Conservation (phyloP, 2,797 vertebrate genomes). For the Pipistrellus pipistrellus region DNA sequence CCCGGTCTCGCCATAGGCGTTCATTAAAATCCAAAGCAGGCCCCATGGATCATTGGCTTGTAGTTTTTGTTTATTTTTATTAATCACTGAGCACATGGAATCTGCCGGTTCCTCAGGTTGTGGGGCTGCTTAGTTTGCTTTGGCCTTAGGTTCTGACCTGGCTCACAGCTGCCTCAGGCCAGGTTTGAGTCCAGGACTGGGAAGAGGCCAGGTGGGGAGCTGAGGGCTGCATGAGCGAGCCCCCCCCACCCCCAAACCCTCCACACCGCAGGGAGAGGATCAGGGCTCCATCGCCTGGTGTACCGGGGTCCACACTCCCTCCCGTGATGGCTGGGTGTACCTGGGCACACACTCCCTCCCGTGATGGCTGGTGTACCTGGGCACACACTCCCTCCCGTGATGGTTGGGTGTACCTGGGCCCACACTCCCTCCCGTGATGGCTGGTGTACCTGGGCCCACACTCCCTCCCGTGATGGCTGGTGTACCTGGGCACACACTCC, state of each 20-base stretch:
- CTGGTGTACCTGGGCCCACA: too few relatives aligned
- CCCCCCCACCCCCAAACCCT: too few relatives aligned
- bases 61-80: conserved; percentile 13
- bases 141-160: conserved; percentile 12
- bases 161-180: background rate
- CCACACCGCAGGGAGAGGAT: background rate
- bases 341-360: too few relatives aligned
- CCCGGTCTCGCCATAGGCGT: background rate
- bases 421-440: background rate
- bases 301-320: too few relatives aligned
- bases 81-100: conserved; percentile 26
- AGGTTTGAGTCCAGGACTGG: background rate
- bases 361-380: too few relatives aligned
- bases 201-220: background rate
- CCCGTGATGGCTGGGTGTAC: too few relatives aligned
- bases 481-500: too few relatives aligned
- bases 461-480: too few relatives aligned
- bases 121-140: conserved; percentile 19
- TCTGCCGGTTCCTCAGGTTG: background rate
- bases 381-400: too few relatives aligned
- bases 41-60: background rate
- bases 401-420: too few relatives aligned
- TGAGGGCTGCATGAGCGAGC: rapidly evolving
- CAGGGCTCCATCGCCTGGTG: background rate
- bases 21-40: conserved; percentile 39